Evolutionary conservation across 2,888 invertebrate genomes (phyloP).

Genomic region (Agrochola lychnidis): DNA sequence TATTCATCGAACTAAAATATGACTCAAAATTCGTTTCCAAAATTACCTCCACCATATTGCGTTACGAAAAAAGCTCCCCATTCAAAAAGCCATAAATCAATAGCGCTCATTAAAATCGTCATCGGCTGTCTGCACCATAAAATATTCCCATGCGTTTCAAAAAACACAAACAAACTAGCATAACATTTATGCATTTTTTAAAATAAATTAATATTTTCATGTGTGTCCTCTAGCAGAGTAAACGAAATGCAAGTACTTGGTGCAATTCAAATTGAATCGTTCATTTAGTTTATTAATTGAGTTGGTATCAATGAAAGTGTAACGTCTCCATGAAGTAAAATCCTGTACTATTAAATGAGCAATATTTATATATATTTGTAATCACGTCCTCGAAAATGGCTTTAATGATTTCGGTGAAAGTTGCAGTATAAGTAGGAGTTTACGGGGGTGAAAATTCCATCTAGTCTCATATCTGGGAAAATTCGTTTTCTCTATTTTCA

Average conservation of each 20-base stretch:
- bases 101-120: constrained; percentile 69
- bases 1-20: background rate
- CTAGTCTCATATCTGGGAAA: no score
- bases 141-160: constrained; percentile 61
- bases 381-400: no score
- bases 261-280: background rate
- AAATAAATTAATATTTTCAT: constrained; percentile 12
- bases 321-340: background rate
- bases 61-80: constrained; percentile 42
- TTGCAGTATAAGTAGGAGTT: no score
- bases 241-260: background rate
- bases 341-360: background rate
- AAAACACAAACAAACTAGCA: constrained; percentile 49
- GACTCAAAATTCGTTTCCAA: constrained; percentile 8
- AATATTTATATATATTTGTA: no score
- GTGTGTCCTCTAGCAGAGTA: background rate
- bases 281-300: background rate
- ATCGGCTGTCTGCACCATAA: constrained; percentile 66
- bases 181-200: constrained; percentile 14
- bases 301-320: background rate
- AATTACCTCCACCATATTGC: constrained; percentile 25
- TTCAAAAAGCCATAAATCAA: constrained; percentile 67
- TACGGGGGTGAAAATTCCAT: no score
- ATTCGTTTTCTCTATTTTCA: no score
- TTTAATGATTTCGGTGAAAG: no score